Evolutionary conservation across 2,113 vertebrate genomes (phyloP).

Genomic region (Silurus glanis): DNA sequence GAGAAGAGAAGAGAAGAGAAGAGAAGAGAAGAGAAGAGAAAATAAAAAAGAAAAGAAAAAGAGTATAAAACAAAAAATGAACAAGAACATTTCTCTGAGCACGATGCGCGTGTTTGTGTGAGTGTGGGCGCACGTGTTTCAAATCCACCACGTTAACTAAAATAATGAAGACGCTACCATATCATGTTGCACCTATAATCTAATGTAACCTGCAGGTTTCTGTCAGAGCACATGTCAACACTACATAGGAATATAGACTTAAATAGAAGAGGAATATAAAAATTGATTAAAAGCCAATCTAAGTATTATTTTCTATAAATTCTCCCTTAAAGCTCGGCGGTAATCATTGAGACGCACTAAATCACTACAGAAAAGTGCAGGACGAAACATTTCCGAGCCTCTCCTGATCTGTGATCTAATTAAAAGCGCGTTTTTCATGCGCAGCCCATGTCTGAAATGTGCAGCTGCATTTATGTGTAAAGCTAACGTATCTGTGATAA

Average conservation of each 20-base stretch:
- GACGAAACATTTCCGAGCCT: not conserved
- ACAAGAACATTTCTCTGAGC: not conserved
- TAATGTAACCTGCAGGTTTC: not conserved
- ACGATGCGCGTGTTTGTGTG: not conserved
- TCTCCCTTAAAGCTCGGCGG: not conserved
- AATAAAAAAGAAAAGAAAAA: no score
- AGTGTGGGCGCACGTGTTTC: no score
- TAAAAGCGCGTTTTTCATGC: not conserved
- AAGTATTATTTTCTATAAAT: not conserved
- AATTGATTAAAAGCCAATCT: not conserved
- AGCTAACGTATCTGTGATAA: conserved; percentile 31
- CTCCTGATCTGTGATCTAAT: not conserved
- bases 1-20: not conserved
- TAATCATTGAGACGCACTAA: not conserved
- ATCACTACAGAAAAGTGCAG: not conserved
- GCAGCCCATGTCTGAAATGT: conserved; percentile 5
- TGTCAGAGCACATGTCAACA: not conserved
- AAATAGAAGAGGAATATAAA: not conserved
- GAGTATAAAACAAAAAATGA: no score
- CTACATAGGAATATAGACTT: not conserved
- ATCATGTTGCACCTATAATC: not conserved
- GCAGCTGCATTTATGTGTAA: conserved; percentile 15
- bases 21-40: no score
- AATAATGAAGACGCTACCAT: not conserved
- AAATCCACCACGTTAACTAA: not conserved